These are phyloP conservation scores for Nebria brevicollis DNA, from an alignment of 2,888 invertebrate genomes.

Conservation along the genomic window DNA sequence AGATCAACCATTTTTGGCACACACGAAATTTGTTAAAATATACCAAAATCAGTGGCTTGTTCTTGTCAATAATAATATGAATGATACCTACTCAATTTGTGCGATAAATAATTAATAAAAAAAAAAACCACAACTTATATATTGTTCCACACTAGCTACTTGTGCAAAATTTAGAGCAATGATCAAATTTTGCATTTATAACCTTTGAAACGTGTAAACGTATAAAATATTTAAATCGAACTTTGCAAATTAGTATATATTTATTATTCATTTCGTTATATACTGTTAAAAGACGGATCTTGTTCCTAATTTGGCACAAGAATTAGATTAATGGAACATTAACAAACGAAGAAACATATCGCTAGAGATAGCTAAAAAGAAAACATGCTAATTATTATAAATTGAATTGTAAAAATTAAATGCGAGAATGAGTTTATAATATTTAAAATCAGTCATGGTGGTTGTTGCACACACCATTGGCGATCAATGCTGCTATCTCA, in stretches of 20 bases:
- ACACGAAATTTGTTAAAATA: background rate
- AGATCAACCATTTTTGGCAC: background rate
- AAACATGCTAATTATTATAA: background rate
- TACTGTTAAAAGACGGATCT: no score
- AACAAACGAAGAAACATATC: background rate
- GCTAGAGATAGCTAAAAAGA: background rate
- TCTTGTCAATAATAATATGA: background rate
- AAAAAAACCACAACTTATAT: background rate
- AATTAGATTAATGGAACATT: no score
- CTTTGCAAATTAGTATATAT: no score
- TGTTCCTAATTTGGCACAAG: no score
- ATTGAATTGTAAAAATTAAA: slow-evolving; percentile 15
- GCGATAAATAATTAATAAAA: background rate
- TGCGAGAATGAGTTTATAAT: slow-evolving; percentile 18
- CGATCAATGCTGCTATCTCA: slow-evolving; percentile 23
- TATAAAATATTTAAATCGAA: no score
- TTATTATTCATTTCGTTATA: no score
- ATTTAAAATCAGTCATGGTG: slow-evolving; percentile 38
- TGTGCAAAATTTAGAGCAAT: no score
- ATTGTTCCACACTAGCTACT: no score
- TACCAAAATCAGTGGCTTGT: background rate
- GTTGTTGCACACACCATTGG: slow-evolving; percentile 41
- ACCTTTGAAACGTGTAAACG: no score
- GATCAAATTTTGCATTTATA: no score
- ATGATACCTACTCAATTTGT: background rate